phyloP scores from a whole-genome alignment of 2,797 vertebrate species.

The Sebastes miniatus region DNA sequence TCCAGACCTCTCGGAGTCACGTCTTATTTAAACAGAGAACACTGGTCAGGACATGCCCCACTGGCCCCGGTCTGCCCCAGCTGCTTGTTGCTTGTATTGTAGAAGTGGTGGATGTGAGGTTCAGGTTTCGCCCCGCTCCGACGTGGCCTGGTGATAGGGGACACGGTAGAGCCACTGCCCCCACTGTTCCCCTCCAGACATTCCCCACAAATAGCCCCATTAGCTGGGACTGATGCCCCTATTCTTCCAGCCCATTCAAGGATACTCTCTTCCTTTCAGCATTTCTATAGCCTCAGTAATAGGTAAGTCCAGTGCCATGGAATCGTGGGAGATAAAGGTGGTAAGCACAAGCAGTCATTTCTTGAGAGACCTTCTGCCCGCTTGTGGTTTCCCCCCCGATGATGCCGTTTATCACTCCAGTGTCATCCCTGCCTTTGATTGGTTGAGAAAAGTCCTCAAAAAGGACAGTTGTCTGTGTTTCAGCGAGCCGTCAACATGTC shows the following conservation, averaged over 20 bases:
- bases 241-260: slow-evolving; percentile 60
- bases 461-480: slow-evolving; percentile 68
- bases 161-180: slow-evolving; percentile 47
- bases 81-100: slow-evolving; percentile 87
- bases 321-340: slow-evolving; percentile 36
- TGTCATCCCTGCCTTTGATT: slow-evolving; percentile 42
- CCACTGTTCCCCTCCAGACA: slow-evolving; percentile 53
- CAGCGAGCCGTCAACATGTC: slow-evolving; percentile 75
- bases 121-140: slow-evolving; percentile 67
- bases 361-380: background rate
- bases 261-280: slow-evolving; percentile 48
- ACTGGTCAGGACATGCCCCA: slow-evolving; percentile 38
- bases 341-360: slow-evolving; percentile 14
- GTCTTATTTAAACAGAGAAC: slow-evolving; percentile 19
- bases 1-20: background rate
- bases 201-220: slow-evolving; percentile 75
- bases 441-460: slow-evolving; percentile 52
- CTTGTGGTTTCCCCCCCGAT: slow-evolving; percentile 1
- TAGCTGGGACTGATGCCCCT: slow-evolving; percentile 56
- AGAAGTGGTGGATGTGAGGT: slow-evolving; percentile 81
- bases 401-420: slow-evolving; percentile 15
- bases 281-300: slow-evolving; percentile 36
- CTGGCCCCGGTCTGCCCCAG: slow-evolving; percentile 52
- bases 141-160: slow-evolving; percentile 41
- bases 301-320: slow-evolving; percentile 12